Evolutionary conservation across 1,140 invertebrate genomes (phyloP).

Genomic region (Achatina immaculata): DNA sequence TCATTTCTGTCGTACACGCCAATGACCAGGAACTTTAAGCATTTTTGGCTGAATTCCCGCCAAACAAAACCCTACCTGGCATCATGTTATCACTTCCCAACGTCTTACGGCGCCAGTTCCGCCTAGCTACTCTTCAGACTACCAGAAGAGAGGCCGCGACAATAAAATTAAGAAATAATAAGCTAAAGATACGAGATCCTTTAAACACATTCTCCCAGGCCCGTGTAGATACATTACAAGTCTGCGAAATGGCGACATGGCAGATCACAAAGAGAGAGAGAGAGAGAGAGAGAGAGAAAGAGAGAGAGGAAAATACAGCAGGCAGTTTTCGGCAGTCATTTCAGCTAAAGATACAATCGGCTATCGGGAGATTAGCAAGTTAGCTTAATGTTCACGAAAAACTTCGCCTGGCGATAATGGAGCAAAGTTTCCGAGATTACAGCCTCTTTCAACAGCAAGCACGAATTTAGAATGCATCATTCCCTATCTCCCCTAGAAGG

Average conservation of each 20-base stretch:
- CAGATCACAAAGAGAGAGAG: background rate
- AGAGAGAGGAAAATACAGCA: no score
- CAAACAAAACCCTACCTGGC: background rate
- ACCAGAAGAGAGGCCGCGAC: background rate
- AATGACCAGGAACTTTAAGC: no score
- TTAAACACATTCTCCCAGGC: background rate
- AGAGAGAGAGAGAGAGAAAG: no score
- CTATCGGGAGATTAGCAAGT: slow-evolving; percentile 9
- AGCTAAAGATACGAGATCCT: background rate
- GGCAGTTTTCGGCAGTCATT: background rate
- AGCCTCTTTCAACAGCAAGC: background rate
- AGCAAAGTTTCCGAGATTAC: background rate
- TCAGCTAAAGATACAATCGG: slow-evolving; percentile 17
- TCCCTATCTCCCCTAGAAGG: background rate
- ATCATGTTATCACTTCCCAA: background rate
- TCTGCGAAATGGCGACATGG: background rate
- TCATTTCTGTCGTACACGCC: no score
- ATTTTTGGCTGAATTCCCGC: no score
- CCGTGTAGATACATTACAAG: background rate
- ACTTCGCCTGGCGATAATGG: background rate
- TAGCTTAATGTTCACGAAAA: background rate
- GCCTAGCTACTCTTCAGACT: background rate
- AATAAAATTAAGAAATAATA: slow-evolving; percentile 16
- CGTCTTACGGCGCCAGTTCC: background rate
- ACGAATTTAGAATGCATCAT: background rate